Base-by-base conservation (phyloP, 2,797 vertebrate genomes). In the Sciaenops ocellatus region DNA sequence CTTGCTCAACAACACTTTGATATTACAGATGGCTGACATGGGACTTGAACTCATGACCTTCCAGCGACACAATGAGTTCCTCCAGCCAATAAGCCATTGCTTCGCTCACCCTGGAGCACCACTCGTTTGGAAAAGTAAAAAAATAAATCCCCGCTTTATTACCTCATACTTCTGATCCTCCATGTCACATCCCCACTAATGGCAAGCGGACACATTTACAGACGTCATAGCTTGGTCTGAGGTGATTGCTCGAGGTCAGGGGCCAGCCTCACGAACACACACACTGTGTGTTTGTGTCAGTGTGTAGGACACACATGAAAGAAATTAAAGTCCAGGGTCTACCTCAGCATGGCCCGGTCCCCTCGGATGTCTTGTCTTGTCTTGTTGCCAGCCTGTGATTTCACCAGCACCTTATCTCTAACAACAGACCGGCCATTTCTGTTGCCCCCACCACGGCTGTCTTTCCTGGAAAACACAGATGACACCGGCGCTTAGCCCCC, bases 321-420 rank as follows among this genome's bases (percentile, higher is more conserved):
- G 50, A 85, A 80, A 86, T 84, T 50, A 68, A 77, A 82, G 79
- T 67, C 64, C 56, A 34, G 56, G 69, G 67, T 80, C 63, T 69
- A 69, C 68, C 83, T 85, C 88, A 63, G 83, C 85, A 41, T 13
- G 73, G 47, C 51, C 68, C 18, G 1, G 52, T 66, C 66, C 52
- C 67, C 61, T 67, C 24, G 0, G 74, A 84, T 42, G 86, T 78
- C 80, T 75, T 28, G 82, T 83, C 82, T 80, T 68, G 85, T 88
- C 69, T 82, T 2, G 3, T 60, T 48, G 72, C 87, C 72, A 87
- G 77, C 44, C 62, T 85, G 78, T 65, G 80, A 90, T 86, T 80
- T 85, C 62, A 84, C 71, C 79, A 47, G 76, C 41, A 76, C 64
- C 88, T 93, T 93, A 92, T 94, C 94, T 92, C 85, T 17, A 20